Conservation (phyloP, 2,113 vertebrate genomes). For the Mesocricetus auratus region DNA sequence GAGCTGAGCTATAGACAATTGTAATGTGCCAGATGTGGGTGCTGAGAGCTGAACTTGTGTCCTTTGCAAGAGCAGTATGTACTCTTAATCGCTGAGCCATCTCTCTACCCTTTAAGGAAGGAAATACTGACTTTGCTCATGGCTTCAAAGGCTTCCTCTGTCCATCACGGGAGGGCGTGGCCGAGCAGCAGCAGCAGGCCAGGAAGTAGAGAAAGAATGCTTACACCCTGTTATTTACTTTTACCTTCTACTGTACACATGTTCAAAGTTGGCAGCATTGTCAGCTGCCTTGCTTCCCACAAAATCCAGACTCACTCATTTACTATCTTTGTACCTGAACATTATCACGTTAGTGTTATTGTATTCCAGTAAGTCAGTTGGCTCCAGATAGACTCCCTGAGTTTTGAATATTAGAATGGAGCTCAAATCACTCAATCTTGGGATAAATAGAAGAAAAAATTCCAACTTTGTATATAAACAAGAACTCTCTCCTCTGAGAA, state of each 20-base stretch:
- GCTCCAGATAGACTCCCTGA: neutral
- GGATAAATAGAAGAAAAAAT: conserved; percentile 10
- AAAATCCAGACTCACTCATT: neutral
- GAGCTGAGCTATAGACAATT: neutral
- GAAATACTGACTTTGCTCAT: neutral
- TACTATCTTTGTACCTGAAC: neutral
- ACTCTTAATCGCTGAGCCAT: neutral
- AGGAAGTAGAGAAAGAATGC: neutral
- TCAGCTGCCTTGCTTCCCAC: neutral
- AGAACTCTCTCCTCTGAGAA: neutral
- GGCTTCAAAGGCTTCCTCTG: neutral
- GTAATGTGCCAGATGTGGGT: neutral
- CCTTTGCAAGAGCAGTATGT: neutral
- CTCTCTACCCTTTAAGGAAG: neutral
- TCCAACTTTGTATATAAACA: neutral
- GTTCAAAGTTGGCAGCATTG: neutral
- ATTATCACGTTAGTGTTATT: neutral
- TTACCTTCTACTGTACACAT: neutral
- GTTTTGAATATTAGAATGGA: conserved; percentile 36
- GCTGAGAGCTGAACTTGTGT: neutral
- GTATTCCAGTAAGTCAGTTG: neutral
- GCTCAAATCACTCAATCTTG: neutral
- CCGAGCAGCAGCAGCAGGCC: neutral
- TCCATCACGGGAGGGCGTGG: neutral
- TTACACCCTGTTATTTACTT: neutral